phyloP scores from a whole-genome alignment of 2,888 invertebrate species.

The Cecidostiba fungosa region DNA sequence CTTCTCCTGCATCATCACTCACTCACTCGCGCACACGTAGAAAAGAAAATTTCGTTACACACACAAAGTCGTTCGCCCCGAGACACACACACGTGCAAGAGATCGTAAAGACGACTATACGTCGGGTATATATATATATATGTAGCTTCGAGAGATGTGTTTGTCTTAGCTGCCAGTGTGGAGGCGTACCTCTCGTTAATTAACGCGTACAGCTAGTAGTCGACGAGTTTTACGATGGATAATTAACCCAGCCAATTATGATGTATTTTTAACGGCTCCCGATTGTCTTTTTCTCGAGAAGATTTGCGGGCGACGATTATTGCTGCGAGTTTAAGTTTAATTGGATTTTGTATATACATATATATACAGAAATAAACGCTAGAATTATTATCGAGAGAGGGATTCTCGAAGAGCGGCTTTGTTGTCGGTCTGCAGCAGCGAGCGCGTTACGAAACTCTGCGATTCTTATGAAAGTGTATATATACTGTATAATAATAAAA shows the following conservation, averaged over 20 bases:
- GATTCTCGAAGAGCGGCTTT: not conserved
- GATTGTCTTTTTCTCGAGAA: not conserved
- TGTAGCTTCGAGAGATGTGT: no score
- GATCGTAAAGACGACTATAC: not conserved
- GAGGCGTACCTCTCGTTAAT: slow-evolving; percentile 24
- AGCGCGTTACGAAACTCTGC: slow-evolving; percentile 4
- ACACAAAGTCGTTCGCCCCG: not conserved
- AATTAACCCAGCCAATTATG: slow-evolving; percentile 36
- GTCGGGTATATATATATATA: not conserved
- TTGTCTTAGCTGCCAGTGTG: not conserved
- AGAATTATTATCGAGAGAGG: no score
- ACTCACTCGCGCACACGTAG: not conserved
- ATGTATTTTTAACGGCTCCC: slow-evolving; percentile 20
- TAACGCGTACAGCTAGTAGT: slow-evolving; percentile 20
- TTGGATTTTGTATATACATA: not conserved
- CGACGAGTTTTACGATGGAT: slow-evolving; percentile 24
- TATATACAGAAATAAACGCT: not conserved
- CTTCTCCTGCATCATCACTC: not conserved
- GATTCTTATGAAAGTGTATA: not conserved
- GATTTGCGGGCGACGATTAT: no score
- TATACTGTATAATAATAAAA: not conserved
- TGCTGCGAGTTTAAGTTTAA: not conserved
- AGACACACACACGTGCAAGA: not conserved
- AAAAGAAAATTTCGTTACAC: not conserved
- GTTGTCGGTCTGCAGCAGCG: not conserved